Evolutionary conservation across 2,888 invertebrate species (phyloP).

Genomic region (Rhorus exstirpatorius): DNA sequence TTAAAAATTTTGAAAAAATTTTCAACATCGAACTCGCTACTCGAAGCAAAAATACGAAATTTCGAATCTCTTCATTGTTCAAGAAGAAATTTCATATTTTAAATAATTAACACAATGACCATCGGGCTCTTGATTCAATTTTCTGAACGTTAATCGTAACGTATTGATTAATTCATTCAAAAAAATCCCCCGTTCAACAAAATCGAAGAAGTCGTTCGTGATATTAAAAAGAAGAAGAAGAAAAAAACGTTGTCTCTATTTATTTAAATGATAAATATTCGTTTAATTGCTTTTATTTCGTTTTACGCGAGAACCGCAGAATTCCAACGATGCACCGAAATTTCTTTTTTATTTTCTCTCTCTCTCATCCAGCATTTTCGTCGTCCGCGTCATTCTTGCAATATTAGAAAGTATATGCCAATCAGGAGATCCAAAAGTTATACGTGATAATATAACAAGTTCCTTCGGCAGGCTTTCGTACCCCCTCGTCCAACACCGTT

Average conservation of each 20-base stretch:
- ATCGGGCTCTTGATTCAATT: too few species aligned
- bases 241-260: not conserved
- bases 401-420: constrained; percentile 36
- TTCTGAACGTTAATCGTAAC: too few species aligned
- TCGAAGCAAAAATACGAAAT: too few species aligned
- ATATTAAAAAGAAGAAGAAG: not conserved
- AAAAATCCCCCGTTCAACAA: too few species aligned
- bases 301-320: not conserved
- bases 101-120: too few species aligned
- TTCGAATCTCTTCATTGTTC: too few species aligned
- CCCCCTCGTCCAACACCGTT: constrained; percentile 40
- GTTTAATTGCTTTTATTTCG: constrained; percentile 19
- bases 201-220: constrained; percentile 1
- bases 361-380: not conserved
- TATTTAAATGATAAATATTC: constrained; percentile 2
- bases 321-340: too few species aligned
- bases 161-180: not conserved
- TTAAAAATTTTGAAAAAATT: too few species aligned
- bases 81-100: too few species aligned
- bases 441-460: constrained; percentile 27
- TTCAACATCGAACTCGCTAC: too few species aligned
- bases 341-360: not conserved
- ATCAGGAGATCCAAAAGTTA: constrained; percentile 29
- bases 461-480: constrained; percentile 23
- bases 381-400: not conserved